These are phyloP conservation scores for Pomatostomus ruficeps DNA, from an alignment of 2,113 vertebrate species.

Conservation along the genomic window DNA sequence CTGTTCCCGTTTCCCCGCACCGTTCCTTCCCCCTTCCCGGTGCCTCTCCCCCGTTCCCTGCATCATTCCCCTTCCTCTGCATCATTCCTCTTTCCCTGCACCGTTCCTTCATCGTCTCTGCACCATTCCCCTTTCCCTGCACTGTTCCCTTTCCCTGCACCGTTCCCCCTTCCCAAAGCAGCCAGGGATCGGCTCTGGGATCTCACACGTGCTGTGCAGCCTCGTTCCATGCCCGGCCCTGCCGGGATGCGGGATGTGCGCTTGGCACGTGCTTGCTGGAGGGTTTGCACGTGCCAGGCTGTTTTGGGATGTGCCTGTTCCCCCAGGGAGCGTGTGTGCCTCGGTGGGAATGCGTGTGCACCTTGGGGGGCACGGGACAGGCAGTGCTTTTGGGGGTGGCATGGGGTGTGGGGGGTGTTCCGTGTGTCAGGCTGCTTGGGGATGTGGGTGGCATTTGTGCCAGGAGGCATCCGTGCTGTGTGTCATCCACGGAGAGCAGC, in stretches of 20 bases:
- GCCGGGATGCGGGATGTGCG: not conserved
- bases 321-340: not conserved
- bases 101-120: not conserved
- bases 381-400: not conserved
- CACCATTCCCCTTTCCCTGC: not conserved
- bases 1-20: no score
- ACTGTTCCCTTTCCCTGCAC: not conserved
- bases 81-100: not conserved
- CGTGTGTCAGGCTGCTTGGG: no score
- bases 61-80: not conserved
- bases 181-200: accelerated
- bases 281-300: not conserved
- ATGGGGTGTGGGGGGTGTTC: not conserved
- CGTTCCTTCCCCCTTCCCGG: no score
- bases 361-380: not conserved
- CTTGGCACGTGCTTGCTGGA: not conserved
- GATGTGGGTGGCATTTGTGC: not conserved
- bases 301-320: no score
- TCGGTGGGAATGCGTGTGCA: no score
- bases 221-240: not conserved
- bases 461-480: not conserved
- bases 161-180: not conserved
- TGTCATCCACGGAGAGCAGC: not conserved
- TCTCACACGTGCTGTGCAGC: not conserved
- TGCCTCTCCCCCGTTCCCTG: not conserved